Evolutionary conservation across 2,888 invertebrate genomes (phyloP).

Genomic region (Nomada goodeniana): DNA sequence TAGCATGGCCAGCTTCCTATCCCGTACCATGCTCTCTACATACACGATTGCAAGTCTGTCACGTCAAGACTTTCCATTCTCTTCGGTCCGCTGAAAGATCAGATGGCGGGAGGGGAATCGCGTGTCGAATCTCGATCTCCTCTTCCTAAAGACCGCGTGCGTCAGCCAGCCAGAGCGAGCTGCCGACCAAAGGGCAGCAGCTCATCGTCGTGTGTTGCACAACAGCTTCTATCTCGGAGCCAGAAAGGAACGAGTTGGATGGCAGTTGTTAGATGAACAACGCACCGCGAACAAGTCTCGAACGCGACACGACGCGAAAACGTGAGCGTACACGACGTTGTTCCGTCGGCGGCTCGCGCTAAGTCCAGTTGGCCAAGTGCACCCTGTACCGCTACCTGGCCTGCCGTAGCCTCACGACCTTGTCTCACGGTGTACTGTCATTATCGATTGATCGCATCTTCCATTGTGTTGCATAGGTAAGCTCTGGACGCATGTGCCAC

Average conservation of each 20-base stretch:
- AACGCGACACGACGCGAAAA: slow-evolving; percentile 3
- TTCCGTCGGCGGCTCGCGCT: neutral
- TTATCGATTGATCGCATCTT: neutral
- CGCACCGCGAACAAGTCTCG: slow-evolving; percentile 65
- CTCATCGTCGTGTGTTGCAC: slow-evolving; percentile 65
- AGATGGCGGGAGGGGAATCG: neutral
- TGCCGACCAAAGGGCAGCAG: slow-evolving; percentile 78
- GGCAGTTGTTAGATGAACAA: slow-evolving; percentile 76
- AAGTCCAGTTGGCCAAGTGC: neutral
- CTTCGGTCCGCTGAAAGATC: neutral
- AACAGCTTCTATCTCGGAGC: slow-evolving; percentile 71
- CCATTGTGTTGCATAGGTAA: neutral
- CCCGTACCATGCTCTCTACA: neutral
- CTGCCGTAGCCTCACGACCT: neutral
- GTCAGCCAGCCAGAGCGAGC: slow-evolving; percentile 67
- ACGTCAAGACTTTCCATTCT: neutral
- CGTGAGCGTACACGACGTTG: neutral
- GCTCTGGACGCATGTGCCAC: neutral
- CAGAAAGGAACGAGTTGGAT: slow-evolving; percentile 68
- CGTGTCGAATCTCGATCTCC: slow-evolving; percentile 20
- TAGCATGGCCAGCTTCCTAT: neutral
- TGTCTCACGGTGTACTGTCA: neutral
- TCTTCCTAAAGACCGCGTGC: slow-evolving; percentile 46
- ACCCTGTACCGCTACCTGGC: neutral
- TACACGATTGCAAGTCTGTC: too few species aligned